Base-by-base conservation (phyloP, 1,140 invertebrate species). In the Proctacanthus coquilletti region DNA sequence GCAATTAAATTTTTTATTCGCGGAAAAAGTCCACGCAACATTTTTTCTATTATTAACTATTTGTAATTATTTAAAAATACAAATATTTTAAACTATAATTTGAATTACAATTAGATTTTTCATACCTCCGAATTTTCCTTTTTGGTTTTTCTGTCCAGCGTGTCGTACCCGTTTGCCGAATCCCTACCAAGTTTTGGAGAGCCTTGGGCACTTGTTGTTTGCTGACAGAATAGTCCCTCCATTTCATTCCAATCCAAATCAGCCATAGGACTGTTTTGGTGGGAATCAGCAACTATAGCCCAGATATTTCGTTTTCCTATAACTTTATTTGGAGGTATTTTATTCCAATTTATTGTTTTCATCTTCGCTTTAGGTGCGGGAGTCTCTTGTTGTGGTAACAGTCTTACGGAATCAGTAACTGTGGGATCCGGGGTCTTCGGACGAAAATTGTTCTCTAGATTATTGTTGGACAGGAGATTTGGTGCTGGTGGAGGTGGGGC, bases 271-370 rank as follows among this genome's bases (percentile, higher is more conserved):
- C 75, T 77, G 53, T 82, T 72, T 53, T 92, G 79, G 53, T 92
- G 81, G 45, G 77, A 80, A 46, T 77, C 75, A 1, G 85, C 83
- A 15, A 95, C 80, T 36, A 85, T 66, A 1, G 84, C 83, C 92
- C 92, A 97, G 45, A 97, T 81, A 58, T 94, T 95, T 41, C 83
- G 79, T 51, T 81, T 84, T 27, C 78, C 80, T 39, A 84, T 70
- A 10, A 87, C 77, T 63, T 85, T 86, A 52, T 79, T 79, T 57
- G 77, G 80, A 3, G 86, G 84, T 49, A 93, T 89, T 60, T 91
- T 91, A 53, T 84, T 86, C 87, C 87, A 92, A 56, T 93, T 93
- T 41, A 92, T 77, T 4, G 87, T 88, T 62, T 88, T 88, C 87
- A 92, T 89, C 57, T 91, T 91, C n/a, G 80, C 73, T 60, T 83